Evolutionary conservation across 2,888 invertebrate genomes (phyloP).

Genomic region (Tupiocoris notatus): DNA sequence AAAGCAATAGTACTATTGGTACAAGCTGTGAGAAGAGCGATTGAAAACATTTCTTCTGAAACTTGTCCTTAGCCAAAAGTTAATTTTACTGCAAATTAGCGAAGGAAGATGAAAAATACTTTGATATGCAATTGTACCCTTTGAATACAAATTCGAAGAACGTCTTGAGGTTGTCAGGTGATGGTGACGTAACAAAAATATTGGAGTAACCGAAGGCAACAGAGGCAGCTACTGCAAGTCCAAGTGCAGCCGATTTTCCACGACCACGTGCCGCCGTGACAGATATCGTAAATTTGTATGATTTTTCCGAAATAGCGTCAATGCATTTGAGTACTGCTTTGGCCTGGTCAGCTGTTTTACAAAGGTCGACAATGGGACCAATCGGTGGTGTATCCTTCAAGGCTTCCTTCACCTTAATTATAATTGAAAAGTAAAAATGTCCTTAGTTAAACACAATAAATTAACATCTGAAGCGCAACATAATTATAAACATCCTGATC

Average conservation of each 20-base stretch:
- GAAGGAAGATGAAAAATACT: too few species aligned
- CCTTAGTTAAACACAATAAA: too few species aligned
- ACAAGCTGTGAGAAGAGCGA: too few species aligned
- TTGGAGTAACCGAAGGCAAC: conserved; percentile 84
- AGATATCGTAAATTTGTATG: conserved; percentile 82
- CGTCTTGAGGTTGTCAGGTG: conserved; percentile 96
- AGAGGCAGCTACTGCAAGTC: conserved; percentile 84
- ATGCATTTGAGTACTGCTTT: conserved; percentile 89
- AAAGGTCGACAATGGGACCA: conserved; percentile 81
- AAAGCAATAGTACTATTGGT: not conserved
- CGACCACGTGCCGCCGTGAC: conserved; percentile 95
- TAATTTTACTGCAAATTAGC: too few species aligned
- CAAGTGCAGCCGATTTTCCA: conserved; percentile 97
- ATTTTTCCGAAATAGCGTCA: conserved; percentile 92
- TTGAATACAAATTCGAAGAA: conserved; percentile 96
- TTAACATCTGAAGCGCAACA: too few species aligned
- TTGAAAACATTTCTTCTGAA: too few species aligned
- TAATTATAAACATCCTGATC: too few species aligned
- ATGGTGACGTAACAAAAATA: conserved; percentile 95
- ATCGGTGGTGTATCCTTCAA: conserved; percentile 89
- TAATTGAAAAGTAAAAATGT: not conserved
- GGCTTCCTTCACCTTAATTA: conserved; percentile 62
- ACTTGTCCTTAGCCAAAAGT: too few species aligned
- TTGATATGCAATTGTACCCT: too few species aligned
- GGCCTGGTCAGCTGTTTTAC: conserved; percentile 85